Evolutionary conservation across 2,113 vertebrate genomes (phyloP).

Genomic region (Myocastor coypus): DNA sequence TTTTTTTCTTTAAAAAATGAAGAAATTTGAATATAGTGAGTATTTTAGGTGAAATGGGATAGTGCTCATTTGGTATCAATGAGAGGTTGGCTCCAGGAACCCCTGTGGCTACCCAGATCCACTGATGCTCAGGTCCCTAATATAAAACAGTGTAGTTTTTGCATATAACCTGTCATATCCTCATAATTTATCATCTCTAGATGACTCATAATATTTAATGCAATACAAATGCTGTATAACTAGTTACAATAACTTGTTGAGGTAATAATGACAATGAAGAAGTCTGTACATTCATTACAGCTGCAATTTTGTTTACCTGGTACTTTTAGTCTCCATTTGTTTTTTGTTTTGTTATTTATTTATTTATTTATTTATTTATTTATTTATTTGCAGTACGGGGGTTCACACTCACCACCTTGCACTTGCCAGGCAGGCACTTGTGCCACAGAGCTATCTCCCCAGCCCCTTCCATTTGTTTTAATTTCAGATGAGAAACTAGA

Average conservation of each 20-base stretch:
- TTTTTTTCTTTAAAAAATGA: no score
- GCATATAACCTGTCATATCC: neutral
- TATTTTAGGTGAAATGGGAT: constrained; percentile 17
- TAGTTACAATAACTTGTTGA: neutral
- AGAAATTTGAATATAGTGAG: constrained; percentile 25
- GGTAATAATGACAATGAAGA: neutral
- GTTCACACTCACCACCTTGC: no score
- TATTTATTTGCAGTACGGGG: no score
- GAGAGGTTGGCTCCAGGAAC: neutral
- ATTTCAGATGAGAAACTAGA: neutral
- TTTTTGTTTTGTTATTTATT: no score
- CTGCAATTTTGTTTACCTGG: neutral
- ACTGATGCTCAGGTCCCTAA: neutral
- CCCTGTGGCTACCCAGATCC: neutral
- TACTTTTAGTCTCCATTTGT: neutral
- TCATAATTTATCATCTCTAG: neutral
- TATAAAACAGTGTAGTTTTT: neutral
- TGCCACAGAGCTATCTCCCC: no score
- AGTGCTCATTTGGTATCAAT: neutral
- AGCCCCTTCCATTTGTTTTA: neutral
- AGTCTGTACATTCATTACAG: neutral
- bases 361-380: no score
- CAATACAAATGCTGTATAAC: neutral
- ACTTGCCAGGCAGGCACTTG: no score
- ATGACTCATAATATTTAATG: neutral